phyloP scores from a whole-genome alignment of 1,140 invertebrate genomes.

The Hyles euphorbiae region DNA sequence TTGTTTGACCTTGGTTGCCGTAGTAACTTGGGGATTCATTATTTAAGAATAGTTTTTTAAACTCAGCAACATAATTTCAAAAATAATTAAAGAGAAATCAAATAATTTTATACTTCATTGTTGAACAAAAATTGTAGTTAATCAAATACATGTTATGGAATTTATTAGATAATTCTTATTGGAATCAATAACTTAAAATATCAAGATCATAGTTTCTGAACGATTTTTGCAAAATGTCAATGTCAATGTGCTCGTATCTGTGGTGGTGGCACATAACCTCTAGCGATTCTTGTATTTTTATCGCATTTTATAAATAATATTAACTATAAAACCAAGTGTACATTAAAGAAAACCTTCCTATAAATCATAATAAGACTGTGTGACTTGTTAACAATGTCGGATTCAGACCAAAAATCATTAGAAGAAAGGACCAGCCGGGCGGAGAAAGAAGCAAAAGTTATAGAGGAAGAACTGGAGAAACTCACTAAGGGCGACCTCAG shows the following conservation, averaged over 20 bases:
- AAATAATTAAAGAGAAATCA: neutral
- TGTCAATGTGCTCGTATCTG: no score
- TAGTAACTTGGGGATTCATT: conserved; percentile 16
- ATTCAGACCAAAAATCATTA: conserved; percentile 34
- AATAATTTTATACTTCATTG: no score
- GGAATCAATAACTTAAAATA: no score
- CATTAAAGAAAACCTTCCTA: no score
- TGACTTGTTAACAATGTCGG: conserved; percentile 32
- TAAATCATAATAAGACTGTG: neutral
- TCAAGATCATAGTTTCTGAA: no score
- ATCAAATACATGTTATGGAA: no score
- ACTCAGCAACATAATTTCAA: neutral
- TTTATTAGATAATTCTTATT: no score
- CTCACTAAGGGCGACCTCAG: conserved; percentile 55
- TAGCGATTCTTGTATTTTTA: neutral
- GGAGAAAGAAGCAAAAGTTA: conserved; percentile 72
- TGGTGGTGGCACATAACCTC: neutral
- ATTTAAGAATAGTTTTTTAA: neutral
- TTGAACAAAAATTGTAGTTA: no score
- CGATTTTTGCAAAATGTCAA: no score
- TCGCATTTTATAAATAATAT: conserved; percentile 2
- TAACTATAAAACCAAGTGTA: no score
- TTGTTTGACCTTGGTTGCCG: conserved; percentile 71
- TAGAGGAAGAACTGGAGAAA: conserved; percentile 74
- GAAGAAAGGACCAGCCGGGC: conserved; percentile 53